A percentile compares a stretch with the other conserved stretches of the same genome.
Evolutionary conservation across 2,113 vertebrate genomes (phyloP).

Genomic region (Callorhinus ursinus): DNA sequence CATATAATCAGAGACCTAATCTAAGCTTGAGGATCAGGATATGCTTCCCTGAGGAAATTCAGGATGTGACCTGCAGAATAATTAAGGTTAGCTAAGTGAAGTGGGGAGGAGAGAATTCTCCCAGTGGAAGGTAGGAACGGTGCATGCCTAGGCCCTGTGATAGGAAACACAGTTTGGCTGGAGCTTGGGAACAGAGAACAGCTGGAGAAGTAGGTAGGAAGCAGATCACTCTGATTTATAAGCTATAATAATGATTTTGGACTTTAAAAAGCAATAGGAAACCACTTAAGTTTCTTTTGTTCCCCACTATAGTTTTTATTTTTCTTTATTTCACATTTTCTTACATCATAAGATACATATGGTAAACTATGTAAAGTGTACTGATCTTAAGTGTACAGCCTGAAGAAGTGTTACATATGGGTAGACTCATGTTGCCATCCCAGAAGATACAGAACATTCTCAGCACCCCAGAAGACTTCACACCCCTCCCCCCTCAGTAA

Average conservation of each 20-base stretch:
- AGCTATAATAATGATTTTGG: neutral
- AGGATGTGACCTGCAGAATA: neutral
- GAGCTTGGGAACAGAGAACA: neutral
- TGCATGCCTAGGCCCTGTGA: neutral
- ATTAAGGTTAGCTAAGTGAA: neutral
- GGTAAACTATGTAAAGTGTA: neutral
- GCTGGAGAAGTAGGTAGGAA: neutral
- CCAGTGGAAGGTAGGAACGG: neutral
- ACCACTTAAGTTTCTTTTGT: neutral
- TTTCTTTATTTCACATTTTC: neutral
- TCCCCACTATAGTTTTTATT: neutral
- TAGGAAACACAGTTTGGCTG: neutral
- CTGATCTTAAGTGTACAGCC: neutral
- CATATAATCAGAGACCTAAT: neutral
- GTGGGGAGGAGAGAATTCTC: neutral
- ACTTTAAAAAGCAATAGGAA: neutral
- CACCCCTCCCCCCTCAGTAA: neutral
- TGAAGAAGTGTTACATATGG: neutral
- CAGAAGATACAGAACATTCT: neutral
- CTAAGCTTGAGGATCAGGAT: neutral
- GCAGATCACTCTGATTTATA: neutral
- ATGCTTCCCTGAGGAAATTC: neutral
- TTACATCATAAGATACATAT: neutral
- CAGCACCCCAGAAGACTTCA: neutral
- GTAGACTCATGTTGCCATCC: neutral